These are phyloP conservation scores for Nephrotoma flavescens DNA, from an alignment of 2,888 invertebrate genomes.

Conservation along the genomic window DNA sequence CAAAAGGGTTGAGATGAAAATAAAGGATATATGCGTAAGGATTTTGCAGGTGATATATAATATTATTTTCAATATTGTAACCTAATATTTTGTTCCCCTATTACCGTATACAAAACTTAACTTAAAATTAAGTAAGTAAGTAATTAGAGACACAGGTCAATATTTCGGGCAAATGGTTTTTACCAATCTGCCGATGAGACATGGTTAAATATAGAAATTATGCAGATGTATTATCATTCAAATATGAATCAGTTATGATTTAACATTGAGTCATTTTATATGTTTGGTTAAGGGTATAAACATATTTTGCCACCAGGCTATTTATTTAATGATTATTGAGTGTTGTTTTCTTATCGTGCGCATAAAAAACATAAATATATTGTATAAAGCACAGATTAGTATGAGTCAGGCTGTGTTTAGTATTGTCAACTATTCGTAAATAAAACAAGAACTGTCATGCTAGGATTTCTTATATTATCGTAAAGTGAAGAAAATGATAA, in stretches of 20 bases:
- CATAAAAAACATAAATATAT: background rate
- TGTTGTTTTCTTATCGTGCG: background rate
- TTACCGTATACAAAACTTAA: background rate
- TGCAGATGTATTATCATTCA: background rate
- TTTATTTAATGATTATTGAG: background rate
- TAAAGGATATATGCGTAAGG: background rate
- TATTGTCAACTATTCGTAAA: background rate
- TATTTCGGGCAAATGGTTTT: background rate
- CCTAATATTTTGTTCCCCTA: background rate
- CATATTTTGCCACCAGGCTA: background rate
- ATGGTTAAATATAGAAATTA: background rate
- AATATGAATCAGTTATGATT: background rate
- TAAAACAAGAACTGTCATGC: background rate
- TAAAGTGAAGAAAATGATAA: no score
- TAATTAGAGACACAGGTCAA: background rate
- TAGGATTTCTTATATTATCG: background rate
- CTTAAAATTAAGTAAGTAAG: background rate
- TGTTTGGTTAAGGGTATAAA: background rate
- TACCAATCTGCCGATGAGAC: background rate
- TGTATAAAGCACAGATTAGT: background rate
- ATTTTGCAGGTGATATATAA: background rate
- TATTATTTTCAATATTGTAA: background rate
- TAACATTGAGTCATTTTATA: background rate
- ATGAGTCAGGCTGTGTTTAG: background rate
- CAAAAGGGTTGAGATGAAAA: background rate